A percentile compares a stretch with the other conserved stretches of the same genome.
These are phyloP conservation scores for Tetraneura akinire DNA, from an alignment of 1,140 invertebrate species.

Conservation along the genomic window DNA sequence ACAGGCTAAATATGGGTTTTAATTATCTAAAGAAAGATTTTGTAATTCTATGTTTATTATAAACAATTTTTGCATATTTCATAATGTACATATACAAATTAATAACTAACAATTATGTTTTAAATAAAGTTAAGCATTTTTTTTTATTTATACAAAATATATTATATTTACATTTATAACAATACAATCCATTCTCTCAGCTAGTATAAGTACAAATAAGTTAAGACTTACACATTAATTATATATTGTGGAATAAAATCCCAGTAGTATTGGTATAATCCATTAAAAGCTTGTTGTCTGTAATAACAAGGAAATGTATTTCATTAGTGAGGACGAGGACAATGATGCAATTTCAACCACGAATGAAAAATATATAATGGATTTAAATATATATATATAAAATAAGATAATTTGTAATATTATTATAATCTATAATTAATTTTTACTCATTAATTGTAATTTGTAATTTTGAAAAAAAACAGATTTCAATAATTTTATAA, in stretches of 20 bases:
- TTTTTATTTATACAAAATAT: background rate
- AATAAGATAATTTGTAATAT: too few relatives aligned
- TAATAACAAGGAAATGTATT: background rate
- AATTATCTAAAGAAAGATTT: conserved; percentile 53
- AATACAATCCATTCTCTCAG: background rate
- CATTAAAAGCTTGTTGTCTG: too few relatives aligned
- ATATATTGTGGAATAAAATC: background rate
- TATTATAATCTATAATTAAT: too few relatives aligned
- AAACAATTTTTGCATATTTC: background rate
- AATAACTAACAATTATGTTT: background rate
- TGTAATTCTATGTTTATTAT: background rate
- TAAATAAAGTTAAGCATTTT: background rate
- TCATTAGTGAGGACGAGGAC: background rate
- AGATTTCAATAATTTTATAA: too few relatives aligned
- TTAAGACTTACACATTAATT: background rate
- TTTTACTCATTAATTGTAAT: too few relatives aligned
- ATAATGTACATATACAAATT: conserved; percentile 1
- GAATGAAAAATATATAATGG: background rate
- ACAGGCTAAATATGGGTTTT: conserved; percentile 87
- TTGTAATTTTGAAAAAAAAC: too few relatives aligned
- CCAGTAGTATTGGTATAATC: background rate
- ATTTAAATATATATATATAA: too few relatives aligned
- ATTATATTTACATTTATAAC: conserved; percentile 23
- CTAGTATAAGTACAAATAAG: conserved; percentile 14
- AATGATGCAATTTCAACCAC: conserved; percentile 11